Base-by-base conservation (phyloP, 2,888 invertebrate species). In the Linyphia triangularis region DNA sequence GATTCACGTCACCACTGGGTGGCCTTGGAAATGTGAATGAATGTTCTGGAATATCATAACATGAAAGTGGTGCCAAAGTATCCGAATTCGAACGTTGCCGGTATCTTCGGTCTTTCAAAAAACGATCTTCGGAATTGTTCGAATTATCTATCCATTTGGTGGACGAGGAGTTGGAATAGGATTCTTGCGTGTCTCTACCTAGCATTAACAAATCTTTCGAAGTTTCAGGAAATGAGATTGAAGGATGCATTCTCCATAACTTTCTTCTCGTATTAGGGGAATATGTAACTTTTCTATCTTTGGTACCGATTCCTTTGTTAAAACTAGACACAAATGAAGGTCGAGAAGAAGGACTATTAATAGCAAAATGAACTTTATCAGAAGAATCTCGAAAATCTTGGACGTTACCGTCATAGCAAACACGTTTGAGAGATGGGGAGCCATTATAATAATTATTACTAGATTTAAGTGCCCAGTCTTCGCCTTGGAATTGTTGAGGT, bases 391-490 rank as follows among this genome's bases (percentile, higher is more conserved):
- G 24, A 40, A 78, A 30, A 19, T 79, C 73, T 16, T 67, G 24
- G 7, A 84, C 28, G 37, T 72, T 89, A n/a, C 89, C 89, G 26
- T 89, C 89, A 57, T 79, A 59, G 28, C 89, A 89, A n/a, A 89
- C 78, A n/a, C 89, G 70, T 40, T 72, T 84, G 3, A 89, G 28
- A 28, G 84, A 78, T 10, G 61, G 63, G 19, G 9, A 16, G n/a
- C 28, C 28, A 33, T 13, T 33, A 2, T 51, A 30, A 16, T 10
- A 28, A 22, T 30, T 30, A 57, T 24, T 10, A 26, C 63, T 82
- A 9, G 63, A 28, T n/a, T 40, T 63, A 33, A 24, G 63, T 16
- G 2, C 0, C 51, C 61, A 63, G 24, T 70, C 51, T 30, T 59
- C 13, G 30, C 19, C 26, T 19, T 59, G 72, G 30, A 84, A 88